Percentiles rank a stretch among this genome's conserved stretches.
These are phyloP conservation scores for Drosophila baimaii DNA, from an alignment of 1,140 invertebrate species.

Conservation along the genomic window DNA sequence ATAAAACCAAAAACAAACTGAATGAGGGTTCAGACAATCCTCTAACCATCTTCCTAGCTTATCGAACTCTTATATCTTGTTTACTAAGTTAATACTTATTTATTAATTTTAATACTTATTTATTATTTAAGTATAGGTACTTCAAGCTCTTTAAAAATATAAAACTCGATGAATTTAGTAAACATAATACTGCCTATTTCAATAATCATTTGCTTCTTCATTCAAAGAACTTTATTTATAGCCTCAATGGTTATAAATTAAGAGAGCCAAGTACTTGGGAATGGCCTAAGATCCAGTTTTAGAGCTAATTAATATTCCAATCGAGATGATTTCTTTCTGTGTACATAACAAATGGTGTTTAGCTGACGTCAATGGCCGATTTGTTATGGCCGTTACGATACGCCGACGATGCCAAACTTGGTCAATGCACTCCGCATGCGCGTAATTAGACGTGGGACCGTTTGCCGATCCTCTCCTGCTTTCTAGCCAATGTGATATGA, in stretches of 20 bases:
- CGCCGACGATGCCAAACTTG: slow-evolving; percentile 24
- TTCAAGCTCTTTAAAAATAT: neutral
- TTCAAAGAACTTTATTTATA: neutral
- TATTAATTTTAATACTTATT: too few species aligned
- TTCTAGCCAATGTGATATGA: slow-evolving; percentile 33
- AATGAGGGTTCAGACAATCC: too few species aligned
- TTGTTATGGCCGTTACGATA: slow-evolving; percentile 25
- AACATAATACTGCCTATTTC: neutral
- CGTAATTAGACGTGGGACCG: neutral
- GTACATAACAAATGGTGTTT: slow-evolving; percentile 43
- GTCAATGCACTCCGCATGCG: slow-evolving; percentile 62
- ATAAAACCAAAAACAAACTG: too few species aligned
- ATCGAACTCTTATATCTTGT: neutral
- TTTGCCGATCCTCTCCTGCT: slow-evolving; percentile 14
- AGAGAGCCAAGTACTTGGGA: neutral
- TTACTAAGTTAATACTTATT: neutral
- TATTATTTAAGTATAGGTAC: too few species aligned
- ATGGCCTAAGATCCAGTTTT: slow-evolving; percentile 7
- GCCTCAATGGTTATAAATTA: slow-evolving; percentile 1
- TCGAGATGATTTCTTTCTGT: slow-evolving; percentile 9
- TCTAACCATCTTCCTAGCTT: too few species aligned
- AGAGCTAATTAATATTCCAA: neutral
- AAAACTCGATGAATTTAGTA: neutral
- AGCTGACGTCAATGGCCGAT: slow-evolving; percentile 53
- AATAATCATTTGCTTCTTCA: neutral